Conservation (phyloP, 2,113 vertebrate species). For the Tylochromis polylepis region DNA sequence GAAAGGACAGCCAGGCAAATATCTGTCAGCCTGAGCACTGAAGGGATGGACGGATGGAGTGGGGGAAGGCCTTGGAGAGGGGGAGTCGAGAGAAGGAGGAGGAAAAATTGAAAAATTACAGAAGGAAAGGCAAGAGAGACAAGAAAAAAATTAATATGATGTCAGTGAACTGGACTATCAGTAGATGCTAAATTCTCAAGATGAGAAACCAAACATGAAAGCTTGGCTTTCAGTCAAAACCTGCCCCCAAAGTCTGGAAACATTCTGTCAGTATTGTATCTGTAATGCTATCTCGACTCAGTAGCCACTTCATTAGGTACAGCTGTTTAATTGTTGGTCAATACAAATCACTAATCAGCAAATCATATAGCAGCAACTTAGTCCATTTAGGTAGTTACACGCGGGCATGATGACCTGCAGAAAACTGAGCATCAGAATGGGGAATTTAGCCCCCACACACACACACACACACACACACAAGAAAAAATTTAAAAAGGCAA, state of each 20-base stretch:
- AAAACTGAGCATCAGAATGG: not conserved
- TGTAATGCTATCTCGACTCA: not conserved
- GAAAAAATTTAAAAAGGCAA: not conserved
- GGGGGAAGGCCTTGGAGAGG: not conserved
- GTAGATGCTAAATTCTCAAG: not conserved
- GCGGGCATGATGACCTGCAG: not conserved
- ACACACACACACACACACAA: not conserved
- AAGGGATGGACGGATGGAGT: not conserved
- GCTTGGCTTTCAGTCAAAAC: not conserved
- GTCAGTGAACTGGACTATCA: not conserved
- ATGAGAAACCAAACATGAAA: not conserved
- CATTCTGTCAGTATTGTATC: not conserved
- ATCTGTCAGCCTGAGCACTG: conserved; percentile 49
- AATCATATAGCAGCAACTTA: not conserved
- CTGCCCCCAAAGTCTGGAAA: not conserved
- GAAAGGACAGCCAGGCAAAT: conserved; percentile 51
- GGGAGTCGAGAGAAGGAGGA: not conserved
- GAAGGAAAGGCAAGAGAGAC: not conserved
- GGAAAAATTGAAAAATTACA: not conserved
- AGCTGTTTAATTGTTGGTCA: not conserved
- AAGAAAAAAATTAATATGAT: not conserved
- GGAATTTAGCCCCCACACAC: not conserved
- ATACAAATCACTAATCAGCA: not conserved
- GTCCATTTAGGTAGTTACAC: not conserved
- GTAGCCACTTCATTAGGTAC: not conserved